Evolutionary conservation across 1,140 invertebrate species (phyloP), one percentile per base, ranked within the genome.

Genomic region (Temnothorax longispinosus): DNA sequence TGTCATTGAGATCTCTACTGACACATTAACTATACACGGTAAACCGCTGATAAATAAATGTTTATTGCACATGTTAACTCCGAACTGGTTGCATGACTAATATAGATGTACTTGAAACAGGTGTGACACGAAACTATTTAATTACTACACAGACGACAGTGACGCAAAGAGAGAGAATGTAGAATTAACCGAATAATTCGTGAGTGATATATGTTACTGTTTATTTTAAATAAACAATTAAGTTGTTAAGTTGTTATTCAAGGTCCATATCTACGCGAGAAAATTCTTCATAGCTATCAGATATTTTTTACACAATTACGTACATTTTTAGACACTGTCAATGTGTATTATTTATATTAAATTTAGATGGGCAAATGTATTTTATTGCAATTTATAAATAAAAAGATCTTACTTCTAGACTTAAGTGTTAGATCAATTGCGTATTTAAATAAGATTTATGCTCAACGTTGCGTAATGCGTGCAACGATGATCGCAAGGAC

Each of bases 21-120:
- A 38, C 35, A 38, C 35, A 75, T 84, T 74, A 75, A 74, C 80
- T 15, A 13, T 50, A 41, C 32, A 56, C 11, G 44, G 69, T 62
- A 38, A 84, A 84, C 69, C 69, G 47, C 18, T 21, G 54, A 74
- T 74, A 74, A 84, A 64, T 60, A 74, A 74, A 84, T 74, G 67
- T 62, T 75, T 60, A 84, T 50, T 50, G 27, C 44, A 35, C 13
- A 41, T 15, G n/a, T 75, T 81, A 80, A 71, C 47, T 54, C 27
- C 15, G 21, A 54, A 41, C 77, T 52, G 77, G 15, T 54, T 54
- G n/a, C 32, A 54, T 32, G n/a, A 69, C 35, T 81, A 32, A 81
- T 56, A 69, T 41, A 21, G 8, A 6, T 41, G 35, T 52, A 67
- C 32, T 60, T 62, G 3, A 60, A 77, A 62, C n/a, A 80, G n/a